Percentiles rank a stretch among this genome's conserved stretches.
These are phyloP conservation scores for Hecatera dysodea DNA, from an alignment of 2,888 invertebrate genomes.

Conservation along the genomic window DNA sequence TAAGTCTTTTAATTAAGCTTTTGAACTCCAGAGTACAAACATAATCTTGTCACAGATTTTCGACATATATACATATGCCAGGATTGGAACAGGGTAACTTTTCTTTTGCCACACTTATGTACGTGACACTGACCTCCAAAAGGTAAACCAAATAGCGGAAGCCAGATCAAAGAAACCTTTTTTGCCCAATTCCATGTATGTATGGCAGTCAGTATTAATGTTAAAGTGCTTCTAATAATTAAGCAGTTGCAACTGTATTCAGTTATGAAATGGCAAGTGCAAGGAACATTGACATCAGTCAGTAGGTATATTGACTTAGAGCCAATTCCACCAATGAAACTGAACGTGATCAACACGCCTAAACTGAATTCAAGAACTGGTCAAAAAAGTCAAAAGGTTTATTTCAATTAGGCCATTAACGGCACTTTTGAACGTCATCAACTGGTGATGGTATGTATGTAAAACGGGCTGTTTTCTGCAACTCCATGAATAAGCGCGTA, in stretches of 20 bases:
- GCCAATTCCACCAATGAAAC: background rate
- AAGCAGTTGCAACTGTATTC: conserved; percentile 3
- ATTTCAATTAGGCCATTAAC: no score
- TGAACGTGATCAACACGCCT: background rate
- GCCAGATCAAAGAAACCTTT: background rate
- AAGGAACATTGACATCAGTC: background rate
- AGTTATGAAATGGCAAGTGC: background rate
- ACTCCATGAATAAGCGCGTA: no score
- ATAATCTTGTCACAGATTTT: no score
- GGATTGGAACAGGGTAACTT: no score
- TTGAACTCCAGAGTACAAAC: no score
- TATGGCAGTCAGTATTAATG: background rate
- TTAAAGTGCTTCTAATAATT: background rate
- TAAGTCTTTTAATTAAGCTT: background rate
- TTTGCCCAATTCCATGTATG: background rate
- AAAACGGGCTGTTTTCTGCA: no score
- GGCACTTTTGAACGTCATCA: no score
- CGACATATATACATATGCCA: no score
- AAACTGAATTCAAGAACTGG: background rate
- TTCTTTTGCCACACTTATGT: no score
- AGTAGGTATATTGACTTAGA: background rate
- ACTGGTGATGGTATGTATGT: no score
- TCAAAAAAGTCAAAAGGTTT: no score
- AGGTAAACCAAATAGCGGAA: background rate
- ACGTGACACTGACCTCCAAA: no score